Evolutionary conservation across 1,140 invertebrate species (phyloP).

Genomic region (Chrysopa pallens): DNA sequence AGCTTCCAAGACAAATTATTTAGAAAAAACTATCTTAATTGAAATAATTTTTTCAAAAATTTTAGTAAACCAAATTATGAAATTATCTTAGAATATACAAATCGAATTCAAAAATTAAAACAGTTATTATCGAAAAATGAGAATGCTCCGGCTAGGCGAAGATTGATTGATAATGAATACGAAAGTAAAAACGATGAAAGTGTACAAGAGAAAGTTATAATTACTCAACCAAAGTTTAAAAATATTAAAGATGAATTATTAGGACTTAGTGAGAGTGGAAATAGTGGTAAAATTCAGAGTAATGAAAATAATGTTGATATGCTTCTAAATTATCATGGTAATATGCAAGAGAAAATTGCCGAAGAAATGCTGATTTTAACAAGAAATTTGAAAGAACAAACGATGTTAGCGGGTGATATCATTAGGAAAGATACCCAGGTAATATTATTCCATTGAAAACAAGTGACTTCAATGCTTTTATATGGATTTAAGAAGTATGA

Average conservation of each 20-base stretch:
- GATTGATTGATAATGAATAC: constrained; percentile 7
- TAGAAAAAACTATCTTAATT: too few relatives aligned
- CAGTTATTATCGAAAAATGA: too few relatives aligned
- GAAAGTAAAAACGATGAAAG: constrained; percentile 21
- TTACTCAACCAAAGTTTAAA: constrained; percentile 23
- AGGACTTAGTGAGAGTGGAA: too few relatives aligned
- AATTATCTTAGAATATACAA: too few relatives aligned
- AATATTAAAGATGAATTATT: constrained; percentile 14
- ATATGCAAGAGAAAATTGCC: constrained; percentile 79
- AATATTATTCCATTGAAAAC: constrained; percentile 3
- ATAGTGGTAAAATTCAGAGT: constrained; percentile 5
- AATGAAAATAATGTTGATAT: constrained; percentile 54
- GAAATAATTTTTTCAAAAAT: too few relatives aligned
- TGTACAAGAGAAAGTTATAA: constrained; percentile 25
- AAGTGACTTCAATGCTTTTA: too few relatives aligned
- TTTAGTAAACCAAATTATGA: too few relatives aligned
- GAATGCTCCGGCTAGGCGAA: neutral
- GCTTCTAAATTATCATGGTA: constrained; percentile 66
- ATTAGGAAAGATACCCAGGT: constrained; percentile 76
- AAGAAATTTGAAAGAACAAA: constrained; percentile 75
- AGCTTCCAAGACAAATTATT: too few relatives aligned
- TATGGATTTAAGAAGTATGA: too few relatives aligned
- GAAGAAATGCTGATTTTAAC: constrained; percentile 84
- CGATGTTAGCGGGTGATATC: constrained; percentile 63
- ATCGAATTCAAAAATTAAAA: too few relatives aligned